phyloP scores from a whole-genome alignment of 1,140 invertebrate genomes.

The Solenopsis invicta region DNA sequence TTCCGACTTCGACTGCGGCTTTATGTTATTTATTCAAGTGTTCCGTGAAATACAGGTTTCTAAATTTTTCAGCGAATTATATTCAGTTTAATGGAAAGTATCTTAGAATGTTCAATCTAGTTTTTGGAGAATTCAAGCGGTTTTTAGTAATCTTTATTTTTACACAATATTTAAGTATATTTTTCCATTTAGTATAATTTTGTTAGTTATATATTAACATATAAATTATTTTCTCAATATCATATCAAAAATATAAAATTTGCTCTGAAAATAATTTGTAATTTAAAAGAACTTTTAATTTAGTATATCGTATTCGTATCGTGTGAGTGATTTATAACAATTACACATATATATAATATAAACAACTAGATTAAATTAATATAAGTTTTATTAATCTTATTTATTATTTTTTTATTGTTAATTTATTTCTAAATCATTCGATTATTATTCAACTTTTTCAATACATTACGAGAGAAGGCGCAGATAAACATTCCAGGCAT shows the following conservation, averaged over 20 bases:
- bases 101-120: constrained; percentile 17
- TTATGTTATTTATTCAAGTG: constrained; percentile 60
- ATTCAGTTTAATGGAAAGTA: constrained; percentile 6
- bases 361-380: background rate
- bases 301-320: background rate
- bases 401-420: background rate
- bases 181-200: background rate
- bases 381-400: background rate
- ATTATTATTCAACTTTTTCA: background rate
- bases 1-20: constrained; percentile 41
- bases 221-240: background rate
- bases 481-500: background rate
- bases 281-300: background rate
- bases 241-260: background rate
- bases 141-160: background rate
- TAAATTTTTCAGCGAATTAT: constrained; percentile 31
- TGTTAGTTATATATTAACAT: background rate
- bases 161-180: background rate
- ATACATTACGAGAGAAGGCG: too few relatives aligned
- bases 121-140: background rate
- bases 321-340: background rate
- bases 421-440: background rate
- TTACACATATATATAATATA: background rate
- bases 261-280: background rate
- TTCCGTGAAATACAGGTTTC: constrained; percentile 5